Conservation (phyloP, 92 coral and sea anemone species). For the Epizoanthus scotinus region DNA sequence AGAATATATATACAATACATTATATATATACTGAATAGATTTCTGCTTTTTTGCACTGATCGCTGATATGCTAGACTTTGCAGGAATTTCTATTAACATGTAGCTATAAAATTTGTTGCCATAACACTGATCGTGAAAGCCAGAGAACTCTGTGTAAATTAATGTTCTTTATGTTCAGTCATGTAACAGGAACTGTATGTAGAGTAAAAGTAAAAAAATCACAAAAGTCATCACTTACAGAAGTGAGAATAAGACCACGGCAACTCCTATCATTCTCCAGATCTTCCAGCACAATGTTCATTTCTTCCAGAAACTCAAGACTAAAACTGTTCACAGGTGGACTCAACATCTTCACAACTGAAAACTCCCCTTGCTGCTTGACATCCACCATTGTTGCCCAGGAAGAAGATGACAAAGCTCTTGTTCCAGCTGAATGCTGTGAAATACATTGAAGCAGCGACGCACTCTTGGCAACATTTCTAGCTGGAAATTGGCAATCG, state of each 20-base stretch:
- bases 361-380: conserved; percentile 58
- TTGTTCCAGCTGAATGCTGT: not conserved
- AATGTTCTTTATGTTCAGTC: not conserved
- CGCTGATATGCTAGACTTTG: too few species aligned
- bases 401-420: conserved; percentile 22
- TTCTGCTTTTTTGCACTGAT: too few species aligned
- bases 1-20: too few species aligned
- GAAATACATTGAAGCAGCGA: not conserved
- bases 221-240: conserved; percentile 57
- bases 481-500: not conserved
- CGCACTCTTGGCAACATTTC: not conserved
- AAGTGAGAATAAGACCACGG: conserved; percentile 84
- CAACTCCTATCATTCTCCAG: conserved; percentile 75
- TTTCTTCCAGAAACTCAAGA: conserved; percentile 80
- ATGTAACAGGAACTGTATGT: too few species aligned
- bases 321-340: conserved; percentile 94
- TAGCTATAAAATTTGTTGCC: too few species aligned
- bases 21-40: too few species aligned
- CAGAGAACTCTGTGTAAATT: not conserved
- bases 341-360: conserved; percentile 72
- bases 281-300: conserved; percentile 60
- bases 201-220: not conserved
- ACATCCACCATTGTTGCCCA: conserved; percentile 66
- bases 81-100: too few species aligned
- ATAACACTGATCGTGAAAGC: too few species aligned